phyloP scores from a whole-genome alignment of 1,140 invertebrate genomes.

The Drosophila kanapiae region DNA sequence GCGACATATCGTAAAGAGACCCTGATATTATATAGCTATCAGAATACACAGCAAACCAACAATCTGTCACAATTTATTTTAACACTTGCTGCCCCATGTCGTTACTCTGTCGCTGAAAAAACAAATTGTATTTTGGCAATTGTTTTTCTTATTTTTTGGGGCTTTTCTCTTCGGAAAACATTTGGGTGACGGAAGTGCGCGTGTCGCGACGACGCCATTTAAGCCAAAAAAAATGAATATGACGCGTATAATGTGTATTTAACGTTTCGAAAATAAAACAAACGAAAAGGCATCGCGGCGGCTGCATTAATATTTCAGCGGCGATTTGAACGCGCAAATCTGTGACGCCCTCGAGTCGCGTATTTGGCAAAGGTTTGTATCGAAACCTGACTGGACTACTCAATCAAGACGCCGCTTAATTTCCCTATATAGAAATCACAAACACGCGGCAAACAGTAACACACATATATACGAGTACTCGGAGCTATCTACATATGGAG shows the following conservation, averaged over 20 bases:
- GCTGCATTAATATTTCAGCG: slow-evolving; percentile 59
- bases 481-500: slow-evolving; percentile 20
- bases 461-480: slow-evolving; percentile 11
- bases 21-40: slow-evolving; percentile 65
- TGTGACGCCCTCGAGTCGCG: slow-evolving; percentile 54
- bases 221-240: slow-evolving; percentile 48
- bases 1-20: slow-evolving; percentile 60
- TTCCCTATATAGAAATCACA: slow-evolving; percentile 56
- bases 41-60: slow-evolving; percentile 13
- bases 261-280: slow-evolving; percentile 29
- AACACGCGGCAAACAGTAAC: slow-evolving; percentile 31
- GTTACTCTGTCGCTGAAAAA: slow-evolving; percentile 43
- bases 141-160: slow-evolving; percentile 34
- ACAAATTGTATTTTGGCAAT: slow-evolving; percentile 40
- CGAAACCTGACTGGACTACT: slow-evolving; percentile 54
- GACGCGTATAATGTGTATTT: slow-evolving; percentile 47
- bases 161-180: slow-evolving; percentile 60
- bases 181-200: slow-evolving; percentile 71
- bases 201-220: slow-evolving; percentile 60
- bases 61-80: slow-evolving; percentile 74
- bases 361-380: slow-evolving; percentile 62
- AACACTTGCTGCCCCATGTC: slow-evolving; percentile 57
- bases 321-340: slow-evolving; percentile 43
- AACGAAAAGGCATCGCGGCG: slow-evolving; percentile 1
- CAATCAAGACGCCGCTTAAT: slow-evolving; percentile 49